Evolutionary conservation across 2,888 invertebrate species (phyloP).

Genomic region (Chamaedrilus cognettii): DNA sequence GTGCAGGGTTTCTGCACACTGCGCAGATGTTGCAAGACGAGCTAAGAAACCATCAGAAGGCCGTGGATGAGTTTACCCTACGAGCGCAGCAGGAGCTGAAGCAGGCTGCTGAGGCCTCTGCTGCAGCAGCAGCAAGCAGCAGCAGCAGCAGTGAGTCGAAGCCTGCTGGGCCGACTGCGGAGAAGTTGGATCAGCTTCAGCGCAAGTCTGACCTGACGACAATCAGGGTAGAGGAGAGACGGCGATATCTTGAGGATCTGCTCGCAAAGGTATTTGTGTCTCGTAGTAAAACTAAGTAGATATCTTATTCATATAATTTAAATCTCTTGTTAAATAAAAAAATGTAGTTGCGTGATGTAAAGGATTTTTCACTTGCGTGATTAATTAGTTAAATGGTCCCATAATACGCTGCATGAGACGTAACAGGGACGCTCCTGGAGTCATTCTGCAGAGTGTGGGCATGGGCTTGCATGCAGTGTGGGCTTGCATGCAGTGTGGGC

Average conservation of each 20-base stretch:
- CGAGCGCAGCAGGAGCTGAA: not conserved
- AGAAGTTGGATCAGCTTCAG: not conserved
- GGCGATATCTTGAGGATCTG: slow-evolving; percentile 82
- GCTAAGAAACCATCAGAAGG: not conserved
- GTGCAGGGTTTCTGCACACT: no score
- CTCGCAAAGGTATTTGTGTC: not conserved
- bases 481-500: no score
- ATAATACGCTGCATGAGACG: no score
- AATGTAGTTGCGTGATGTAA: no score
- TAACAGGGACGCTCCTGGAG: no score
- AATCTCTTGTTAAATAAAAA: no score
- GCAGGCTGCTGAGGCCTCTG: not conserved
- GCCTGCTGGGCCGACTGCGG: not conserved
- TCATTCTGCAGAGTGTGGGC: no score
- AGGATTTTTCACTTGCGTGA: no score
- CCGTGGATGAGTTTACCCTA: not conserved
- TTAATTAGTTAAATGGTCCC: no score
- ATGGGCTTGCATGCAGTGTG: no score
- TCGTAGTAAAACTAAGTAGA: not conserved
- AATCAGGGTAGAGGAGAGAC: slow-evolving; percentile 66
- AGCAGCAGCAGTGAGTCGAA: not conserved
- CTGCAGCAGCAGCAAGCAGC: no score
- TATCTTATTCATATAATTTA: not conserved
- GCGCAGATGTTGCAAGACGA: slow-evolving; percentile 1
- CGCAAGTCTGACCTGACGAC: slow-evolving; percentile 58